Base-by-base conservation (phyloP, 2,113 vertebrate genomes). In the Brienomyrus longianalis region DNA sequence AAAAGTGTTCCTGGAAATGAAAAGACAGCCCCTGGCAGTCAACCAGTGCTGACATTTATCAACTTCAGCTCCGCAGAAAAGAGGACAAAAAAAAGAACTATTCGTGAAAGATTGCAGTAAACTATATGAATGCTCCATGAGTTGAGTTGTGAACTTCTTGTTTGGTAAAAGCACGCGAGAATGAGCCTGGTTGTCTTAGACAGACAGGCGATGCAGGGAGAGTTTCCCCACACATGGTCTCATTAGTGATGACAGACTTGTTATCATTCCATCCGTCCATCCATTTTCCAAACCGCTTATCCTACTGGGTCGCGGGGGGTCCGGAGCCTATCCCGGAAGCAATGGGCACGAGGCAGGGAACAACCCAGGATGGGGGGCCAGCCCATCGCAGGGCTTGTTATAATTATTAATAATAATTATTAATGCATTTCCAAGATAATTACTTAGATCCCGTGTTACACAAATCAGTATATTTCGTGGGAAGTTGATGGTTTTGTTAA, bases 1-100 rank as follows among this genome's bases (percentile, higher is more conserved):
- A 88, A 88, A 59, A 88, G 35, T 47, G 19, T 88, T 88, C 87
- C 54, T 88, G 87, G 87, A 88, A 88, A 54, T 54, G 51, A 87
- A 54, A 54, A 87, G 4, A 9, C 48, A n/a, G 13, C n/a, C 45
- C 43, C 45, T 86, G 21, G 83, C 77, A 83, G 77, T 9, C 39
- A 21, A 43, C 9, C 31, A 6, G 15, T 8, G 21, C 13, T 35
- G 27, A 31, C 85, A 54, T 87, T 54, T 84, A 48, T 84, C 19
- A 11, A 48, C 17, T 47, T 84, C 23, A n/a, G 43, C 15, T 45
- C 77, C 1, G 0, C 45, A 84, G 8, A 21, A 39, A 23, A 83
- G 80, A 39, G 45, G 19, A 83, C 35, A 23, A 48, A 47, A 45
- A 83, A 47, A 45, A 31, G 31, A 31, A 23, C 80, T 84, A 77